Base-by-base conservation (phyloP, 2,113 vertebrate genomes). In the Acrocephalus arundinaceus region DNA sequence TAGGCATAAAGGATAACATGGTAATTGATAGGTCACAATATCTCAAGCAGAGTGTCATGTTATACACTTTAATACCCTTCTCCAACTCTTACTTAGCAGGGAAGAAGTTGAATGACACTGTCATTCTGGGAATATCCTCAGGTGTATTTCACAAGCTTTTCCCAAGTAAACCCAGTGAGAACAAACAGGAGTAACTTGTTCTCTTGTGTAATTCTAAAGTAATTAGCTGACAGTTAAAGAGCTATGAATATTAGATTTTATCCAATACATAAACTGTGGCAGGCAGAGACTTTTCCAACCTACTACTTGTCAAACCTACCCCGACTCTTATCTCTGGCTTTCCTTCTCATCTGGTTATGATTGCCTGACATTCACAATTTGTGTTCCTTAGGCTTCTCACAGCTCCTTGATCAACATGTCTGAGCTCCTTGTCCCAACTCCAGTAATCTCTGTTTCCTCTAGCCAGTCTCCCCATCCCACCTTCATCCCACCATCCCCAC, bases 401-500 rank as follows among this genome's bases (percentile, higher is more conserved):
- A 37, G 45, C 11, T 71, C 21, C 41, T 70, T 45, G 41, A n/a
- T 70, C 55, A 55, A 51, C 10, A 27, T 0, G 0, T 62, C 30
- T n/a, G 22, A 22, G 16, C 24, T 79, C 8, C 35, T 48, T 67
- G 39, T 80, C 37, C 30, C 25, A 45, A 3, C 7, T 25, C 18
- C 4, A 23, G 23, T 65, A 31, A 17, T 16, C 13, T 57, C 37
- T 5, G 0, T 35, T 75, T 87, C 30, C 43, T 75, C 30, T 9
- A 16, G 10, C 4, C 3, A 0, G 18, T 75, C 9, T 73, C 15
- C 8, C 15, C 21, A 31, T 19, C 28, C 0, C 0, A 7, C 16
- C 30, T 59, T 43, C 70, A n/a, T 20, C 17, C 33, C 46, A 49
- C 35, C 24, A 77, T 63, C 39, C 31, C 13, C 11, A 7, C 5